Conservation (phyloP, 2,888 invertebrate genomes). For the Oscheius sp. region DNA sequence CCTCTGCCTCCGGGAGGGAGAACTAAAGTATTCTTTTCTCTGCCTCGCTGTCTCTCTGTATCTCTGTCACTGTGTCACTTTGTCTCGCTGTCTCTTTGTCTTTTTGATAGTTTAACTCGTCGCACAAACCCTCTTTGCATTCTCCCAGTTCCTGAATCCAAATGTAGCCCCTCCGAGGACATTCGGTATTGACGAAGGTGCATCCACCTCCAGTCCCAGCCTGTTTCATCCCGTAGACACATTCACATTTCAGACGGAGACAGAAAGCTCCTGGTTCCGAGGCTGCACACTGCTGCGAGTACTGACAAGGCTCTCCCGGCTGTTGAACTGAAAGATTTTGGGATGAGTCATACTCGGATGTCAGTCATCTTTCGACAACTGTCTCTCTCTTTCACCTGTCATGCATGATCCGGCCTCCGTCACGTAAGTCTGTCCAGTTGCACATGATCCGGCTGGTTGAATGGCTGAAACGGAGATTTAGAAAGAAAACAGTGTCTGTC, state of each 20-base stretch:
- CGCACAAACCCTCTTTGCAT: conserved; percentile 66
- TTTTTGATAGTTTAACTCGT: too few species aligned
- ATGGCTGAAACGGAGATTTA: conserved; percentile 43
- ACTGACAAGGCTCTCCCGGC: conserved; percentile 73
- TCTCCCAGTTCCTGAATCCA: conserved; percentile 73
- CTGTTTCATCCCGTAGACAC: conserved; percentile 72
- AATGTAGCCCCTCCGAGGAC: conserved; percentile 71
- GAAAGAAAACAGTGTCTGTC: too few species aligned
- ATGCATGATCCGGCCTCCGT: conserved; percentile 73
- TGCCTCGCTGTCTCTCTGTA: neutral
- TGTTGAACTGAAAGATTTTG: conserved; percentile 60
- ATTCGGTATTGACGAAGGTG: conserved; percentile 71
- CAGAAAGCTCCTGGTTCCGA: conserved; percentile 72
- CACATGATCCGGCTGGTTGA: conserved; percentile 59
- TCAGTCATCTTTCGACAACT: conserved; percentile 13
- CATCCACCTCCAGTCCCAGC: conserved; percentile 61
- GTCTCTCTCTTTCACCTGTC: conserved; percentile 58
- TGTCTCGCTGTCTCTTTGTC: neutral
- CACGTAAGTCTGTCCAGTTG: conserved; percentile 70
- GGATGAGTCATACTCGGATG: conserved; percentile 12
- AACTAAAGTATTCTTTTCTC: conserved; percentile 56
- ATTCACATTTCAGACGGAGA: conserved; percentile 62
- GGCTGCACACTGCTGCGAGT: conserved; percentile 73
- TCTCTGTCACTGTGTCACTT: neutral
- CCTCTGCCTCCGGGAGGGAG: conserved; percentile 71